These are phyloP conservation scores for Andrena camellia DNA, from an alignment of 2,888 invertebrate genomes.

Conservation along the genomic window DNA sequence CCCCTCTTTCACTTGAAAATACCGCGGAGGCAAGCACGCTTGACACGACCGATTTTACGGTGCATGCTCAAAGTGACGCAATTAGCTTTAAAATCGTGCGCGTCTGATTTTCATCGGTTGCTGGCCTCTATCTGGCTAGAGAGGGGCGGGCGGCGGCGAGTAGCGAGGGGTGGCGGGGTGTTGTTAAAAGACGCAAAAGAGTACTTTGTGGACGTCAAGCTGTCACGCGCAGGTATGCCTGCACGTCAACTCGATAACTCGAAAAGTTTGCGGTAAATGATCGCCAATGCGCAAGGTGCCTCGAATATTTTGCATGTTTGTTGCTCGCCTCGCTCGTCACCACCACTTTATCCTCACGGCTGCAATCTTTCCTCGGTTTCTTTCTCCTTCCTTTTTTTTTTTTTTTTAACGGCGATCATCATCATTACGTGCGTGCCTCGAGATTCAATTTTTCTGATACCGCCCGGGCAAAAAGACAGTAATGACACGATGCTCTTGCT, in stretches of 20 bases:
- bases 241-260: constrained; percentile 51
- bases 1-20: constrained; percentile 26
- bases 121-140: neutral
- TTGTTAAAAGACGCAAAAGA: constrained; percentile 58
- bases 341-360: neutral
- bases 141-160: neutral
- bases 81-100: constrained; percentile 74
- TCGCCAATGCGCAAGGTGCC: constrained; percentile 45
- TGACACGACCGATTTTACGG: constrained; percentile 57
- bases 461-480: neutral
- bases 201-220: constrained; percentile 65
- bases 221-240: constrained; percentile 65
- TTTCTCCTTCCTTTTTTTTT: constrained; percentile 1
- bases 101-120: constrained; percentile 50
- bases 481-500: neutral
- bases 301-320: constrained; percentile 50
- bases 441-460: constrained; percentile 50
- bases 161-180: constrained; percentile 6
- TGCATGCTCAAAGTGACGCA: constrained; percentile 68
- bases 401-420: constrained; percentile 26
- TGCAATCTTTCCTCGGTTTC: constrained; percentile 1
- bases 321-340: constrained; percentile 2
- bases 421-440: constrained; percentile 38
- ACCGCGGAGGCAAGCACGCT: constrained; percentile 47
- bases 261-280: constrained; percentile 64